These are phyloP conservation scores for Thalpophila matura DNA, from an alignment of 2,888 invertebrate species.

Conservation along the genomic window DNA sequence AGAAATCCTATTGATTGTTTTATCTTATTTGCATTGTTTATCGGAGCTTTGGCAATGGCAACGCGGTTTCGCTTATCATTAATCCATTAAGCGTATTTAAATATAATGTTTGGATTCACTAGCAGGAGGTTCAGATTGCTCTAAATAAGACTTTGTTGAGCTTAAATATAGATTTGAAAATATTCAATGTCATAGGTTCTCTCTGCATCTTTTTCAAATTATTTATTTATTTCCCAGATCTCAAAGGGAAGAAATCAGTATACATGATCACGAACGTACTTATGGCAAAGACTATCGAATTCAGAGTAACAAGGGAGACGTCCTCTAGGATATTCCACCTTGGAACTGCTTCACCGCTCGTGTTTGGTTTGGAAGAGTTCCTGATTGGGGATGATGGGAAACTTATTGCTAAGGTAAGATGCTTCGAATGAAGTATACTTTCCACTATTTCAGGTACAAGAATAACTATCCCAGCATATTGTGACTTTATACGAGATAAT, in stretches of 20 bases:
- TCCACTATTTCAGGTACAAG: background rate
- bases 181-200: too few species aligned
- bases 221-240: too few species aligned
- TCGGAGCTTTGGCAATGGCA: background rate
- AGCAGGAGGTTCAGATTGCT: background rate
- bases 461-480: too few species aligned
- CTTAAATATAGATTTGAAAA: too few species aligned
- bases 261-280: slow-evolving; percentile 88
- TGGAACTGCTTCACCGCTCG: slow-evolving; percentile 87
- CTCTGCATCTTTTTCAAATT: too few species aligned
- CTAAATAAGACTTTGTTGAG: background rate
- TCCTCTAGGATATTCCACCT: slow-evolving; percentile 89
- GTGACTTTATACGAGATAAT: too few species aligned
- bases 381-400: slow-evolving; percentile 85
- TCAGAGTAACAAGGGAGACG: slow-evolving; percentile 85
- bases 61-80: slow-evolving; percentile 1
- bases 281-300: slow-evolving; percentile 89
- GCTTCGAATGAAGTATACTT: background rate
- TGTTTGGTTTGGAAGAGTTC: slow-evolving; percentile 86
- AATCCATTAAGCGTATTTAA: background rate
- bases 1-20: slow-evolving; percentile 13
- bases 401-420: slow-evolving; percentile 82
- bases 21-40: slow-evolving; percentile 23
- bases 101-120: background rate
- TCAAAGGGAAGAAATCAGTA: slow-evolving; percentile 86